Conservation (phyloP, 2,797 vertebrate species). For the Fringilla coelebs region DNA sequence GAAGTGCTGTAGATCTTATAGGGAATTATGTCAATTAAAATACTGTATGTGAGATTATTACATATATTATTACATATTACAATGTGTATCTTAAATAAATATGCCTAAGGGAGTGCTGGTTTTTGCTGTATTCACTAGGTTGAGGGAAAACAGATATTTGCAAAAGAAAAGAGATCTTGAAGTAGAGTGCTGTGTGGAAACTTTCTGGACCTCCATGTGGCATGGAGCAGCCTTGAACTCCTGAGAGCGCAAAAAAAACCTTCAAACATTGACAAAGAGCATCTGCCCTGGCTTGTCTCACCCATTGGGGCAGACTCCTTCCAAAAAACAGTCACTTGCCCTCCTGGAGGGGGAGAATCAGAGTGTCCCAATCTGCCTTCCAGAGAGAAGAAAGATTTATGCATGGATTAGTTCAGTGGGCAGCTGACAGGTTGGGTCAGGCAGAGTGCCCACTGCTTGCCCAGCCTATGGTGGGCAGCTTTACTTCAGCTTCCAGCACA, state of each 20-base stretch:
- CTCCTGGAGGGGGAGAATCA: not conserved
- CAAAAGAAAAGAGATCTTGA: not conserved
- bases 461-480: not conserved
- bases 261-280: not conserved
- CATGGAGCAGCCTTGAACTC: not conserved
- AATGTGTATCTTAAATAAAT: not conserved
- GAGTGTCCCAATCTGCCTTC: not conserved
- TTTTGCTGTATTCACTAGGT: not conserved
- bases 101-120: not conserved
- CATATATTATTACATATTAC: too few species aligned
- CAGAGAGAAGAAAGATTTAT: not conserved
- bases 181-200: not conserved
- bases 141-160: not conserved
- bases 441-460: rapidly evolving
- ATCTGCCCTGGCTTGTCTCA: conserved; percentile 30
- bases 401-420: not conserved
- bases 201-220: not conserved
- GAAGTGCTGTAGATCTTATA: not conserved
- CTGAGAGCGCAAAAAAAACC: not conserved
- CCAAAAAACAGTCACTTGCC: not conserved
- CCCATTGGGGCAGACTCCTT: rapidly evolving
- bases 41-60: not conserved
- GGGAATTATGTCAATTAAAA: not conserved
- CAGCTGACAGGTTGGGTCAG: not conserved
- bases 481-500: not conserved